Evolutionary conservation across 2,113 vertebrate species (phyloP).

Genomic region (Canis aureus): DNA sequence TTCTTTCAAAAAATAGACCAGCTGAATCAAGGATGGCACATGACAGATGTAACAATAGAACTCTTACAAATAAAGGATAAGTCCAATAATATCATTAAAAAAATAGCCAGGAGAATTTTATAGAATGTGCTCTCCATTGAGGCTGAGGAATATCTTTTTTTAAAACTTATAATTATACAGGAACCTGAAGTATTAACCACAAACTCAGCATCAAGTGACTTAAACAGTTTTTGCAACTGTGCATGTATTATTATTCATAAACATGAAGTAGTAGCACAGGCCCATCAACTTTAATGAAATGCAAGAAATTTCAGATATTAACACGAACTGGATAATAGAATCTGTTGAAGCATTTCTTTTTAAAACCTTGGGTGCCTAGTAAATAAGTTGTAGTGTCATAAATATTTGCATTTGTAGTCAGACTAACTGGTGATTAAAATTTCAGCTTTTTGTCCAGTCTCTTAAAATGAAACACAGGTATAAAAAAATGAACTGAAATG

Average conservation of each 20-base stretch:
- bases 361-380: not conserved
- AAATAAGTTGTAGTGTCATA: not conserved
- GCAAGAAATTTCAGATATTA: conserved; percentile 14
- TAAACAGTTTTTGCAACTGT: not conserved
- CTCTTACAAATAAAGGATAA: not conserved
- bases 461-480: not conserved
- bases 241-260: not conserved
- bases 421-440: not conserved
- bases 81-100: not conserved
- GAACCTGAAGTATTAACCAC: not conserved
- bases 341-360: conserved; percentile 25
- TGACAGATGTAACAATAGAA: not conserved
- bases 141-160: not conserved
- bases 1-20: conserved; percentile 30
- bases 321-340: not conserved
- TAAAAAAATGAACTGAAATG: not conserved
- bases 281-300: not conserved
- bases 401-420: conserved; percentile 18
- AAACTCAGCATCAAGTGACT: not conserved
- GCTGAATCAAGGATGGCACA: not conserved
- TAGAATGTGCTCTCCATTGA: not conserved
- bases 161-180: not conserved
- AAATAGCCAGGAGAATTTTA: not conserved
- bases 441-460: not conserved
- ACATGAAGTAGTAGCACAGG: not conserved